Evolutionary conservation across 2,797 vertebrate genomes (phyloP).

Genomic region (Masticophis lateralis): DNA sequence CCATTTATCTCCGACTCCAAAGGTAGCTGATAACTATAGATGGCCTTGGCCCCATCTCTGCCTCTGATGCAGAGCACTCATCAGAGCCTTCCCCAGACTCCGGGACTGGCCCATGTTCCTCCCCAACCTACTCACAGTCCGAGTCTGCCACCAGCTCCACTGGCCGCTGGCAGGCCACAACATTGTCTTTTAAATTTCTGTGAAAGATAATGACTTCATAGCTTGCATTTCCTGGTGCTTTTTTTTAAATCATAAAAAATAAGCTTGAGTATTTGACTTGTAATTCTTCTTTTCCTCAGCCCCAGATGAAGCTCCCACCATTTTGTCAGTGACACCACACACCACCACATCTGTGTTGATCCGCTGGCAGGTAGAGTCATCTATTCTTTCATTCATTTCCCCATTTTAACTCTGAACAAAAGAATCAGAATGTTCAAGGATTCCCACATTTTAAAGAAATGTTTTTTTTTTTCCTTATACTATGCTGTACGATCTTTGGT

Average conservation of each 20-base stretch:
- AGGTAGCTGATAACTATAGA: too few species aligned
- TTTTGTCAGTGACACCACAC: slow-evolving; percentile 90
- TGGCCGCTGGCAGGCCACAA: too few species aligned
- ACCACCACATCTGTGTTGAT: slow-evolving; percentile 94
- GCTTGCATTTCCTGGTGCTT: neutral
- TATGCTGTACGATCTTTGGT: neutral
- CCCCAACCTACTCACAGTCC: too few species aligned
- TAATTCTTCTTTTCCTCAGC: slow-evolving; percentile 57
- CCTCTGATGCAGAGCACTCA: too few species aligned
- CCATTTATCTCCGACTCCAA: too few species aligned
- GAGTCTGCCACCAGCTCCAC: too few species aligned
- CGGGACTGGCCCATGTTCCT: too few species aligned
- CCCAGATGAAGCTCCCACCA: slow-evolving; percentile 79
- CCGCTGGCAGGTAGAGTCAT: slow-evolving; percentile 86
- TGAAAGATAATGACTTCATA: neutral
- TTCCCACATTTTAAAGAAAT: neutral
- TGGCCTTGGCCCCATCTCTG: too few species aligned
- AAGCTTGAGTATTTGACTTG: neutral
- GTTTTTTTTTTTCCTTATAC: neutral
- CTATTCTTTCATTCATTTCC: neutral
- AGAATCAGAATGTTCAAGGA: neutral
- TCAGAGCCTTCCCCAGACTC: too few species aligned
- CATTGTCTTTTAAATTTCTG: neutral
- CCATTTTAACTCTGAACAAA: neutral
- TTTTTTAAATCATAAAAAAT: neutral